Conservation (phyloP, 2,797 vertebrate species). For the Liasis olivaceus region DNA sequence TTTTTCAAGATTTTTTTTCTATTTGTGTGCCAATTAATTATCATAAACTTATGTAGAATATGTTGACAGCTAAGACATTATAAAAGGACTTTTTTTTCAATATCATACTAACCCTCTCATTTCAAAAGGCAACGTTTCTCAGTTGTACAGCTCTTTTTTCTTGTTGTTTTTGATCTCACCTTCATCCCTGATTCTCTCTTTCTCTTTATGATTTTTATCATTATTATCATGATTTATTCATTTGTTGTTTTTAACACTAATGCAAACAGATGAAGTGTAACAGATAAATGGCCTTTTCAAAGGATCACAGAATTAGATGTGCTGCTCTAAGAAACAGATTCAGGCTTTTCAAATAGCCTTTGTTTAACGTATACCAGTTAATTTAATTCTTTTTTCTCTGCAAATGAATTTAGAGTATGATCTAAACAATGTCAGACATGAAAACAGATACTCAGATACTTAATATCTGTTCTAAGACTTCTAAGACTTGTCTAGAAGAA, state of each 20-base stretch:
- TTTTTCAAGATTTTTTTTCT: constrained; percentile 31
- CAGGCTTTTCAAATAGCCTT: neutral
- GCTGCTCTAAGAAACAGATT: neutral
- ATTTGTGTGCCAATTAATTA: neutral
- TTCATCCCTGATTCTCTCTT: constrained; percentile 50
- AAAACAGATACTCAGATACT: neutral
- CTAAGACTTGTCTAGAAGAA: neutral
- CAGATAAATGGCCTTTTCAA: constrained; percentile 26
- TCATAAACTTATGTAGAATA: constrained; percentile 19
- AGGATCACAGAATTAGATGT: neutral
- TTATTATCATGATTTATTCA: constrained; percentile 45
- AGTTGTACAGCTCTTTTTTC: constrained; percentile 24
- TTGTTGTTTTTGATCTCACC: constrained; percentile 9
- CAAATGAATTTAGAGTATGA: neutral
- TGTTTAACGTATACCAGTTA: constrained; percentile 8
- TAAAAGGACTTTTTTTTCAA: constrained; percentile 49
- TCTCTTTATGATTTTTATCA: constrained; percentile 35
- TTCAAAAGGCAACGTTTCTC: constrained; percentile 38
- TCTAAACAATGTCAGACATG: neutral
- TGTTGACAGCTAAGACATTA: constrained; percentile 31
- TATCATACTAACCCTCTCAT: constrained; percentile 29
- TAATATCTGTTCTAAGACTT: neutral
- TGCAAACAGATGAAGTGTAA: neutral
- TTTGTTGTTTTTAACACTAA: constrained; percentile 39
- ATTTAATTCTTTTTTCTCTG: neutral